Percentiles rank a stretch among this genome's conserved stretches.
Evolutionary conservation across 1,140 invertebrate genomes (phyloP).

Genomic region (Eciton burchellii): DNA sequence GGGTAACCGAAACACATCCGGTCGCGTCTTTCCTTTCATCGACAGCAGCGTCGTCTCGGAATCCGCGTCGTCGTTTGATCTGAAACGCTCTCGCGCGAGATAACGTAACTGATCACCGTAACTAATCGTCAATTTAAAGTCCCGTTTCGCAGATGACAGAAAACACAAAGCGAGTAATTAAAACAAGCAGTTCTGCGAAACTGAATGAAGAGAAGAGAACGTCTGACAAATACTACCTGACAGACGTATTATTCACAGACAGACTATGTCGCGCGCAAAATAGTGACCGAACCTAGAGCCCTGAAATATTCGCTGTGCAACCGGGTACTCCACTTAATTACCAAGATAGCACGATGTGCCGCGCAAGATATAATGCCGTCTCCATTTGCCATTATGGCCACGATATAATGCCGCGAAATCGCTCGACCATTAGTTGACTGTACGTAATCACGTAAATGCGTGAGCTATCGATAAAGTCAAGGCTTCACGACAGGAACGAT

Average conservation of each 20-base stretch:
- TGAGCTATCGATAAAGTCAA: constrained; percentile 58
- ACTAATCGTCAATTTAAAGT: constrained; percentile 64
- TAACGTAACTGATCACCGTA: too few species aligned
- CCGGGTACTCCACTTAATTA: constrained; percentile 81
- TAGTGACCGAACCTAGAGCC: constrained; percentile 75
- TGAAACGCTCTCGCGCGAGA: constrained; percentile 66
- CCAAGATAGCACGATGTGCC: constrained; percentile 71
- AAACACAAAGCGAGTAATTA: constrained; percentile 71
- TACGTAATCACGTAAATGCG: constrained; percentile 65
- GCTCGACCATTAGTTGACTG: constrained; percentile 69
- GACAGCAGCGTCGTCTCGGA: constrained; percentile 1
- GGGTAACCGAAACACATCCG: constrained; percentile 61
- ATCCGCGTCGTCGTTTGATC: constrained; percentile 58
- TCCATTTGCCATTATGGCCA: constrained; percentile 69
- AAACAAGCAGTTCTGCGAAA: constrained; percentile 62
- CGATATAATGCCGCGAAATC: constrained; percentile 70
- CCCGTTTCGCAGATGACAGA: background rate
- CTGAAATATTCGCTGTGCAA: constrained; percentile 76
- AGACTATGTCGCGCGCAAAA: constrained; percentile 68
- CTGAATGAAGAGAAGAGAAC: constrained; percentile 71
- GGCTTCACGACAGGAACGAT: constrained; percentile 15
- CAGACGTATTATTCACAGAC: constrained; percentile 71
- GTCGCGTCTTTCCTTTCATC: constrained; percentile 27
- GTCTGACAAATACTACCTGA: constrained; percentile 73
- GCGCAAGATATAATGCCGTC: constrained; percentile 65